phyloP scores from a whole-genome alignment of 2,797 vertebrate species.

The Nannoperca obscura region DNA sequence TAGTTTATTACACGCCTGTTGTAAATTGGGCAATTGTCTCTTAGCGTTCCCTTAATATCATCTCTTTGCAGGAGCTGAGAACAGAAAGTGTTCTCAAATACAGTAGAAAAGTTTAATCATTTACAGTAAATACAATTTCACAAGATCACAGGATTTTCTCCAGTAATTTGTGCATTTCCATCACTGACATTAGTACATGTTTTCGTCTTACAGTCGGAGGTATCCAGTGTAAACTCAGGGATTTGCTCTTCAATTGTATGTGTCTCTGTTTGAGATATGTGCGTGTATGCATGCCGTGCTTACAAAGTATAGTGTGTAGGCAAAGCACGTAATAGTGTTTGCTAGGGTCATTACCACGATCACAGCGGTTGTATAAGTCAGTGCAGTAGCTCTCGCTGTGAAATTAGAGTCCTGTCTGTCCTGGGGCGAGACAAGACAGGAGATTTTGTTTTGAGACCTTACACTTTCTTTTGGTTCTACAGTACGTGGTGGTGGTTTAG shows the following conservation, averaged over 20 bases:
- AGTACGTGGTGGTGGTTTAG: neutral
- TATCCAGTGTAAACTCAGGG: neutral
- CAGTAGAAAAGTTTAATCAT: neutral
- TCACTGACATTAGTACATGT: neutral
- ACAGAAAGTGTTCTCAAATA: neutral
- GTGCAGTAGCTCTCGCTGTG: neutral
- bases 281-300: neutral
- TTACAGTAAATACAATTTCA: neutral
- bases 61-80: neutral
- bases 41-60: too few relatives aligned
- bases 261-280: neutral
- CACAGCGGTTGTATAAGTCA: neutral
- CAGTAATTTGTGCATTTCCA: neutral
- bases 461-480: neutral
- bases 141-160: neutral
- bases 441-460: neutral
- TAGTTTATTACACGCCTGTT: too few relatives aligned
- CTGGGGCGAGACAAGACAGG: neutral
- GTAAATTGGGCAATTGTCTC: too few relatives aligned
- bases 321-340: conserved; percentile 13
- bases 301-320: neutral
- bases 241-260: neutral
- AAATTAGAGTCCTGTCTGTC: conserved; percentile 6
- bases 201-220: neutral
- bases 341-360: neutral